These are phyloP conservation scores for Alcedo quadribrachys DNA, from an alignment of 2,797 vertebrate genomes.

Conservation along the genomic window DNA sequence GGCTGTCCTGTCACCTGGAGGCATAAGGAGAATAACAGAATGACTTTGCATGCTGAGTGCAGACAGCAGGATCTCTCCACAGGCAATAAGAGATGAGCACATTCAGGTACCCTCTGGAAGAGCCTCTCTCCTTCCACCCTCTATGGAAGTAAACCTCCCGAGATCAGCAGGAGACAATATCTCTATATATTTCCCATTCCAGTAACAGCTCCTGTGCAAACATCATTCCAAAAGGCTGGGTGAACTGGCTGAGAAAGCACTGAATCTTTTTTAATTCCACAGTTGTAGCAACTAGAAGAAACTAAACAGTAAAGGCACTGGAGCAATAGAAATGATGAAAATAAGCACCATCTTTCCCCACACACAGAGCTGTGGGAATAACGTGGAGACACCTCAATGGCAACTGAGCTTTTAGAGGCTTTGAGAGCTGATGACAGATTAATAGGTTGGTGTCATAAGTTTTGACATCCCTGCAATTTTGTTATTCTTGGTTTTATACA, in stretches of 20 bases:
- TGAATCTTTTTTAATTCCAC: not conserved
- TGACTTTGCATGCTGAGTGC: not conserved
- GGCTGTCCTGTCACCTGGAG: not conserved
- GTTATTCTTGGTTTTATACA: not conserved
- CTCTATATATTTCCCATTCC: not conserved
- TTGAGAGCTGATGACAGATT: not conserved
- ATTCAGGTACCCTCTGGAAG: not conserved
- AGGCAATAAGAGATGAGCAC: not conserved
- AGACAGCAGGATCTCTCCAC: not conserved
- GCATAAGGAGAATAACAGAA: not conserved
- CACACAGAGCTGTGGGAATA: not conserved
- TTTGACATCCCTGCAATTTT: not conserved
- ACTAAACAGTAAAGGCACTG: not conserved
- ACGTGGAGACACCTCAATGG: not conserved
- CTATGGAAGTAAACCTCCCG: not conserved
- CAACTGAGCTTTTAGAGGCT: not conserved
- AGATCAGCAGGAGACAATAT: not conserved
- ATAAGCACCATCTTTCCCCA: not conserved
- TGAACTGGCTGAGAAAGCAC: not conserved
- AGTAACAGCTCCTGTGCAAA: not conserved
- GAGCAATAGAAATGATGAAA: not conserved
- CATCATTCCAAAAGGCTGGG: not conserved
- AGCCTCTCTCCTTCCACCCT: not conserved
- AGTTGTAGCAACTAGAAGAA: not conserved
- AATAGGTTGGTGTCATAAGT: not conserved